Conservation (phyloP, 2,888 invertebrate genomes). For the Acrobeloides nanus region DNA sequence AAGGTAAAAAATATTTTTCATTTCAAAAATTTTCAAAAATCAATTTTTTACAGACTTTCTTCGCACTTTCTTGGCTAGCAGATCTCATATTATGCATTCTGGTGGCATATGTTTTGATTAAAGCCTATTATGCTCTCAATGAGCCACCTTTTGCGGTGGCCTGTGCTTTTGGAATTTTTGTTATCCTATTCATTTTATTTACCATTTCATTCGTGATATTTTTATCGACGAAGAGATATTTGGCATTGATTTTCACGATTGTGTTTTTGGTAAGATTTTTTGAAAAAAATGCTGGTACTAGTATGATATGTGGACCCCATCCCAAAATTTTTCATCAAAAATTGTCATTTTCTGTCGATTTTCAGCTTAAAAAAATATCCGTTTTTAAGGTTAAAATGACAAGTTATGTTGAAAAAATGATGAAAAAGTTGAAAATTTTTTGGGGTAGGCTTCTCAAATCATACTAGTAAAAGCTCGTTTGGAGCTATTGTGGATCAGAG, state of each 20-base stretch:
- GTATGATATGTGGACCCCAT: too few species aligned
- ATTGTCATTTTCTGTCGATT: too few species aligned
- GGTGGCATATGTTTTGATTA: slow-evolving; percentile 11
- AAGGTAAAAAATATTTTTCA: too few species aligned
- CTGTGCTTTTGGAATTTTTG: slow-evolving; percentile 6
- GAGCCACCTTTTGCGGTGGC: not conserved
- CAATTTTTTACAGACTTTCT: slow-evolving; percentile 9
- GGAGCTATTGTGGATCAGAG: too few species aligned
- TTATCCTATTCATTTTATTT: slow-evolving; percentile 12
- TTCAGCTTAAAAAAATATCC: too few species aligned
- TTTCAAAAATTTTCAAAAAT: too few species aligned
- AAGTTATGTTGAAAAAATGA: too few species aligned
- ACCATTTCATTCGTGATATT: slow-evolving; percentile 11
- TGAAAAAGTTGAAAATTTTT: too few species aligned
- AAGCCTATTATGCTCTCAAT: slow-evolving; percentile 4
- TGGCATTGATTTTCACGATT: slow-evolving; percentile 6
- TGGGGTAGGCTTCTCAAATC: slow-evolving; percentile 1
- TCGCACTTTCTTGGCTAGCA: slow-evolving; percentile 11
- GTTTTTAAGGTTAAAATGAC: too few species aligned
- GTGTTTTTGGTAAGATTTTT: slow-evolving; percentile 15
- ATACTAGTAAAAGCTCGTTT: not conserved
- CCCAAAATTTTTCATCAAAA: too few species aligned
- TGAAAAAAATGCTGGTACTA: too few species aligned
- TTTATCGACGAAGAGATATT: slow-evolving; percentile 9
- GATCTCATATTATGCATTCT: slow-evolving; percentile 10